A percentile compares a stretch with the other conserved stretches of the same genome.
phyloP scores from a whole-genome alignment of 37 sponge, comb jelly and placozoan genomes.

The Oscarella lobularis region DNA sequence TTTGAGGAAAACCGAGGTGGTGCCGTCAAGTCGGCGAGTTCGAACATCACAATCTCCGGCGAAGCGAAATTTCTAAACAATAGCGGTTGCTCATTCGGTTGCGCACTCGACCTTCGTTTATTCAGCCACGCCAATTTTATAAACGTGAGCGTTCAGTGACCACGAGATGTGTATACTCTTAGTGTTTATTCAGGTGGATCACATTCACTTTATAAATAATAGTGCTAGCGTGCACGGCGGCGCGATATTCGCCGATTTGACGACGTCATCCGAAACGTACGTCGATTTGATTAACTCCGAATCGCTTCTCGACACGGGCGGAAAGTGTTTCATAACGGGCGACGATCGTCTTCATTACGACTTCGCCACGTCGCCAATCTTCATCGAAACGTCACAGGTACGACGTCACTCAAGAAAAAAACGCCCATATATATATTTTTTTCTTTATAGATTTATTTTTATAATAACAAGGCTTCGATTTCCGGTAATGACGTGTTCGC shows the following conservation, averaged over 20 bases:
- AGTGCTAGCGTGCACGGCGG: background rate
- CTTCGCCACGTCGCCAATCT: too few relatives aligned
- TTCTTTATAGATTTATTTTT: background rate
- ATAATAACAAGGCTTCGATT: background rate
- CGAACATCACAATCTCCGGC: background rate
- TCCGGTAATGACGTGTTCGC: background rate
- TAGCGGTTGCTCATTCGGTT: background rate
- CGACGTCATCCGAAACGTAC: background rate
- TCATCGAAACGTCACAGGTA: too few relatives aligned
- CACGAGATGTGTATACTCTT: background rate
- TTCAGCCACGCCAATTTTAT: background rate
- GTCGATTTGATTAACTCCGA: background rate
- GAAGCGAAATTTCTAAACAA: background rate
- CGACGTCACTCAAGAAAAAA: too few relatives aligned
- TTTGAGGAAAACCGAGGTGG: too few relatives aligned
- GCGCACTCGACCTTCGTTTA: background rate
- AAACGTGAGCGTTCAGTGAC: background rate
- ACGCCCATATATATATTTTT: too few relatives aligned
- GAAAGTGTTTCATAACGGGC: background rate
- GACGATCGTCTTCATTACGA: too few relatives aligned
- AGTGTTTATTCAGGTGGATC: background rate
- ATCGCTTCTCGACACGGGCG: background rate
- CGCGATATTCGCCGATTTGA: background rate
- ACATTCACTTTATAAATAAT: background rate
- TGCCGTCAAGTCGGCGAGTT: background rate